A percentile compares a stretch with the other conserved stretches of the same genome.
Evolutionary conservation across 2,113 vertebrate species (phyloP).

Genomic region (Oceanodroma tethys): DNA sequence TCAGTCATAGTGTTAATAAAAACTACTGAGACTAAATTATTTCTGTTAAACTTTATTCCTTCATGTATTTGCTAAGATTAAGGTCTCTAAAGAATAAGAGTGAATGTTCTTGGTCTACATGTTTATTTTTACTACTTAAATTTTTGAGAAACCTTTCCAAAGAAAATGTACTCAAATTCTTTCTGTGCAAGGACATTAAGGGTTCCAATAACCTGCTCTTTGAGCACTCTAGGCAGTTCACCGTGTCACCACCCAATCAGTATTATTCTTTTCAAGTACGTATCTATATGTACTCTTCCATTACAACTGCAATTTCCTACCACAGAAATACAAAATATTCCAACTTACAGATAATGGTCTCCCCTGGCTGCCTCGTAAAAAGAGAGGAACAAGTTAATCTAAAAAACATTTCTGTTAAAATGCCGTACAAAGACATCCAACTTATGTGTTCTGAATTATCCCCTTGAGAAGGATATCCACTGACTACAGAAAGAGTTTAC

Average conservation of each 20-base stretch:
- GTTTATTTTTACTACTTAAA: neutral
- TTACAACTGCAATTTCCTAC: neutral
- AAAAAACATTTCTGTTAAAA: neutral
- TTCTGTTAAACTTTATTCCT: neutral
- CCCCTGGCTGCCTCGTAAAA: neutral
- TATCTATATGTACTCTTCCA: neutral
- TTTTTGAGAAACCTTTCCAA: neutral
- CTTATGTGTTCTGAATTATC: rapidly evolving
- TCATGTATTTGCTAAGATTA: neutral
- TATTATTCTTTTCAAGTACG: neutral
- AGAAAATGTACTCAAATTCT: neutral
- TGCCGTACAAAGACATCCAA: neutral
- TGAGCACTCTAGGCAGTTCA: neutral
- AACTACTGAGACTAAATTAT: neutral
- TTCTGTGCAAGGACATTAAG: neutral
- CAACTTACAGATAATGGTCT: neutral
- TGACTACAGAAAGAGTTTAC: neutral
- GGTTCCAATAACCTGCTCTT: neutral
- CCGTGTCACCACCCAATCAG: neutral
- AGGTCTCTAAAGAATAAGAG: neutral
- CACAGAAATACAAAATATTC: neutral
- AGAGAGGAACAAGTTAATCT: neutral
- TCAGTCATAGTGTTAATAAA: neutral
- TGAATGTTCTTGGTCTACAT: neutral
- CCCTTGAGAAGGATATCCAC: neutral